A percentile compares a stretch with the other conserved stretches of the same genome.
Evolutionary conservation across 2,113 vertebrate genomes (phyloP).

Genomic region (Morone chrysops): DNA sequence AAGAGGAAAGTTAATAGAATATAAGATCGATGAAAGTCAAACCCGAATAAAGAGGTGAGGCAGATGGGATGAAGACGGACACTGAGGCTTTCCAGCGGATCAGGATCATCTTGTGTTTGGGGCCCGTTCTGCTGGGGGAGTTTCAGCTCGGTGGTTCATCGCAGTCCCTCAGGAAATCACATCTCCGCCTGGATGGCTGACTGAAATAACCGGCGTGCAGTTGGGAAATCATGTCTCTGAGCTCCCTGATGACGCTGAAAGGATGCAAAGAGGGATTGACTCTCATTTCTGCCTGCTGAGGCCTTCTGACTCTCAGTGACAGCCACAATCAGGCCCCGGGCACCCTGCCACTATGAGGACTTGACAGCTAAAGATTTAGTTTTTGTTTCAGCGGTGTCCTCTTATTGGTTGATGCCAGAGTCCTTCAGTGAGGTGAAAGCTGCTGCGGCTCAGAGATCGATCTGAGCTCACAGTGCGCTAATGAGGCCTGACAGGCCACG

Average conservation of each 20-base stretch:
- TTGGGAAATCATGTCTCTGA: neutral
- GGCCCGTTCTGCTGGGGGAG: no score
- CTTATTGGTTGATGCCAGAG: neutral
- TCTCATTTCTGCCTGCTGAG: neutral
- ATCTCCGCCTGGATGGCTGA: neutral
- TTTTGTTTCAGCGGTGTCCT: neutral
- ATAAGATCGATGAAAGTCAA: no score
- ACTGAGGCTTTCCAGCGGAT: no score
- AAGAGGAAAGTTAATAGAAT: no score
- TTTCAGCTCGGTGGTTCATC: neutral
- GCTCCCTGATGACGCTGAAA: neutral
- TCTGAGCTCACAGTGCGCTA: neutral
- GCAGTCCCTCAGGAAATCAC: conserved; percentile 12
- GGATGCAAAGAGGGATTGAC: neutral
- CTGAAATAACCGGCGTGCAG: neutral
- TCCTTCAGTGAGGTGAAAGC: neutral
- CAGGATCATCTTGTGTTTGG: no score
- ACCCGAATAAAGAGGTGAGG: no score
- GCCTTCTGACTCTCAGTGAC: neutral
- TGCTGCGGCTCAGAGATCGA: neutral
- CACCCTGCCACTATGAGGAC: neutral
- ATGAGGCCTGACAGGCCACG: conserved; percentile 1
- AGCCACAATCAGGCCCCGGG: neutral
- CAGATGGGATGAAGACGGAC: no score
- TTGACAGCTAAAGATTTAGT: neutral